Percentiles rank a stretch among this genome's conserved stretches.
These are phyloP conservation scores for Myrmecophaga tridactyla DNA, from an alignment of 2,113 vertebrate species.

Conservation along the genomic window DNA sequence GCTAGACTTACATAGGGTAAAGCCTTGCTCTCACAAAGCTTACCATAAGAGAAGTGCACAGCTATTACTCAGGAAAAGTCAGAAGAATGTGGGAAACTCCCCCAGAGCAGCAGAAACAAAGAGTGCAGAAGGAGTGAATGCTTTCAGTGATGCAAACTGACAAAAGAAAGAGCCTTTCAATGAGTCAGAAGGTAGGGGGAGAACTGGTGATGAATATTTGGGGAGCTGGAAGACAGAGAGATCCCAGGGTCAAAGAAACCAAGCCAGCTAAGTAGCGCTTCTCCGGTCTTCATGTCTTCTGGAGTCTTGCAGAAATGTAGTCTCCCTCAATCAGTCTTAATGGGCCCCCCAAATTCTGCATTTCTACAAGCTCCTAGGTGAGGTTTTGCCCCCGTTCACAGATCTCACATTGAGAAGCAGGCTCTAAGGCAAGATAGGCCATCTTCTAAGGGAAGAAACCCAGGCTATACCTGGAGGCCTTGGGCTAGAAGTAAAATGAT, in stretches of 20 bases:
- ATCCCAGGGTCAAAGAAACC: neutral
- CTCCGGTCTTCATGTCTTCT: neutral
- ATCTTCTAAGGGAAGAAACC: neutral
- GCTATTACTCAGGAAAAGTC: neutral
- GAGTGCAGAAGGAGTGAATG: neutral
- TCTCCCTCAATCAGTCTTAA: neutral
- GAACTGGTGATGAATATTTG: neutral
- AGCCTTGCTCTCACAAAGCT: neutral
- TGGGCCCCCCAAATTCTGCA: neutral
- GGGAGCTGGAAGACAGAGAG: neutral
- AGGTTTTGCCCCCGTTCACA: neutral
- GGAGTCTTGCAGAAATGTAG: rapidly evolving
- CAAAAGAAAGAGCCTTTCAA: neutral
- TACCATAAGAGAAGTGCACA: neutral
- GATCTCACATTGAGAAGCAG: neutral
- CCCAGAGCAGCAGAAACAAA: neutral
- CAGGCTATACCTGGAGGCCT: neutral
- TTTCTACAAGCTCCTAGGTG: neutral
- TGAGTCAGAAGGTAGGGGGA: neutral
- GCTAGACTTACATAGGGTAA: neutral
- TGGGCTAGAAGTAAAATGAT: neutral
- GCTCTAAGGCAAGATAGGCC: neutral
- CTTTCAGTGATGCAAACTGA: neutral
- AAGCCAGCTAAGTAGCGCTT: neutral
- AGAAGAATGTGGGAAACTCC: neutral